A percentile compares a stretch with the other conserved stretches of the same genome.
Evolutionary conservation across 2,113 vertebrate genomes (phyloP).

Genomic region (Chlamydotis undulata): DNA sequence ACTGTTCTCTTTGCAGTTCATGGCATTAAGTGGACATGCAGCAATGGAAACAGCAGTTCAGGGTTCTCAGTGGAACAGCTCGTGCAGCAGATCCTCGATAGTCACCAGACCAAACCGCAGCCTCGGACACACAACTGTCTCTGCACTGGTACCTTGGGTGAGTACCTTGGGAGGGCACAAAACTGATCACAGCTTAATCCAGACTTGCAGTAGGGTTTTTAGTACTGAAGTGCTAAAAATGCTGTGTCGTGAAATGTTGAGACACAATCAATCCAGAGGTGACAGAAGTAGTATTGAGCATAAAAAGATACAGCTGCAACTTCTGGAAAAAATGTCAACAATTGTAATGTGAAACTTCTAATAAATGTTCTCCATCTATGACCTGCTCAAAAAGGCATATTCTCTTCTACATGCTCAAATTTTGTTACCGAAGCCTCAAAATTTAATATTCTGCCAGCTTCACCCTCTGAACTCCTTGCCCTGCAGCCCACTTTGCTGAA

Average conservation of each 20-base stretch:
- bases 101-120: slow-evolving; percentile 99
- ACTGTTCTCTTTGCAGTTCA: slow-evolving; percentile 89
- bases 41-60: slow-evolving; percentile 98
- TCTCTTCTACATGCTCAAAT: background rate
- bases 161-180: slow-evolving; percentile 51
- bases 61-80: slow-evolving; percentile 99
- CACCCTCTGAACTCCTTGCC: background rate
- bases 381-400: background rate
- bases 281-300: background rate
- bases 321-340: background rate
- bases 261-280: background rate
- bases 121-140: slow-evolving; percentile 99
- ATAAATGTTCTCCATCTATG: background rate
- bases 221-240: background rate
- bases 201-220: background rate
- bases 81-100: slow-evolving; percentile 98
- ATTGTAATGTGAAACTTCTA: background rate
- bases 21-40: slow-evolving; percentile 99
- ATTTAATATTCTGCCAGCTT: background rate
- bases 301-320: background rate
- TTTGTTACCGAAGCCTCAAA: background rate
- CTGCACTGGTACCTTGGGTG: slow-evolving; percentile 97
- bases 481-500: background rate
- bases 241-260: background rate
- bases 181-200: background rate